A percentile compares a stretch with the other conserved stretches of the same genome.
Conservation (phyloP, 1,140 invertebrate species). For the Drosophila kikkawai region DNA sequence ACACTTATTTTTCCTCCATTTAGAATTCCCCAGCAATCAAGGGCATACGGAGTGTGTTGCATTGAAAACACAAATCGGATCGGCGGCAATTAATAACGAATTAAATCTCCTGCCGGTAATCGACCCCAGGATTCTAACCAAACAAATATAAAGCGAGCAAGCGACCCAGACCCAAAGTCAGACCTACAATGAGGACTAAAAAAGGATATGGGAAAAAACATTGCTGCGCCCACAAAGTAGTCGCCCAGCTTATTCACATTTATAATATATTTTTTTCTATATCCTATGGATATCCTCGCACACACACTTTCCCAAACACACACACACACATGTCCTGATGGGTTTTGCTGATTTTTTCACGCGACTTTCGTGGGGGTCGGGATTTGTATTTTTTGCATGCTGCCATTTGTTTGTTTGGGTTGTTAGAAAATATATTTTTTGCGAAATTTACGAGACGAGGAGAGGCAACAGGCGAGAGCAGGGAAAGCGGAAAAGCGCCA, state of each 20-base stretch:
- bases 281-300: constrained; percentile 49
- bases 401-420: constrained; percentile 78
- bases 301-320: constrained; percentile 11
- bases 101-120: constrained; percentile 52
- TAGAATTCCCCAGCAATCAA: constrained; percentile 8
- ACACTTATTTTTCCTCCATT: neutral
- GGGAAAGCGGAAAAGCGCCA: constrained; percentile 36
- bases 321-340: constrained; percentile 29
- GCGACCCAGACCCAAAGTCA: constrained; percentile 18
- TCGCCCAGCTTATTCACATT: constrained; percentile 64
- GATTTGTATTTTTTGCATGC: constrained; percentile 74
- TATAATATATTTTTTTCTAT: constrained; percentile 71
- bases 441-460: constrained; percentile 58
- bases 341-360: constrained; percentile 70
- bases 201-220: constrained; percentile 27
- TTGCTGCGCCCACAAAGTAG: constrained; percentile 45
- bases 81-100: constrained; percentile 57
- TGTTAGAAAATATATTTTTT: constrained; percentile 84
- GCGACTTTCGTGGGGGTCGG: constrained; percentile 70
- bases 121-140: constrained; percentile 64
- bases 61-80: constrained; percentile 43
- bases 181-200: constrained; percentile 23
- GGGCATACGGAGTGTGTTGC: constrained; percentile 17
- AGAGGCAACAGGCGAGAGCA: constrained; percentile 24
- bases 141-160: constrained; percentile 48